A percentile compares a stretch with the other conserved stretches of the same genome.
These are phyloP conservation scores for Nymphalis c-album DNA, from an alignment of 2,888 invertebrate genomes.

Conservation along the genomic window DNA sequence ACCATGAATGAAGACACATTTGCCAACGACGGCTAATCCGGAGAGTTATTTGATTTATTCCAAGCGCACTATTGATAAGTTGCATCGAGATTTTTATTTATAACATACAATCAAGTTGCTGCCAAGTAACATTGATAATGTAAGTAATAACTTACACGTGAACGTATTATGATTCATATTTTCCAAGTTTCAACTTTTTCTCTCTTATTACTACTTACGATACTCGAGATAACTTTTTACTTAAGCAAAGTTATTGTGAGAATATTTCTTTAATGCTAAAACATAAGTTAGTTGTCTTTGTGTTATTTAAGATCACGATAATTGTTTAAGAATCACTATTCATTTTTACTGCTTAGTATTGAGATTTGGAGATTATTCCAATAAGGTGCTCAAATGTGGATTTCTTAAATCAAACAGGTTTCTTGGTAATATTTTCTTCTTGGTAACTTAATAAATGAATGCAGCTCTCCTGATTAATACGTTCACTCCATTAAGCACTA, in stretches of 20 bases:
- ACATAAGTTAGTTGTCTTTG: too few species aligned
- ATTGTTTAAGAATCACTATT: too few species aligned
- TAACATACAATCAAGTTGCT: slow-evolving; percentile 57
- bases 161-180: background rate
- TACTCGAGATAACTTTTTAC: slow-evolving; percentile 2
- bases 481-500: too few species aligned
- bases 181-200: background rate
- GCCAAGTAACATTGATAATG: slow-evolving; percentile 39
- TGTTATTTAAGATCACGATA: too few species aligned
- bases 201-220: background rate
- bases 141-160: slow-evolving; percentile 17
- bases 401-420: too few species aligned
- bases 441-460: too few species aligned
- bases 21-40: slow-evolving; percentile 74
- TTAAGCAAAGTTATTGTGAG: background rate
- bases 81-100: slow-evolving; percentile 63
- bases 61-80: slow-evolving; percentile 67
- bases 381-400: too few species aligned
- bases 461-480: too few species aligned
- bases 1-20: slow-evolving; percentile 80
- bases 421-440: too few species aligned
- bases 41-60: slow-evolving; percentile 77
- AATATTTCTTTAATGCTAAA: too few species aligned
- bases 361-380: too few species aligned
- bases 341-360: too few species aligned